Percentiles rank a stretch among this genome's conserved stretches.
Evolutionary conservation across 2,113 vertebrate species (phyloP).

Genomic region (Tautogolabrus adspersus): DNA sequence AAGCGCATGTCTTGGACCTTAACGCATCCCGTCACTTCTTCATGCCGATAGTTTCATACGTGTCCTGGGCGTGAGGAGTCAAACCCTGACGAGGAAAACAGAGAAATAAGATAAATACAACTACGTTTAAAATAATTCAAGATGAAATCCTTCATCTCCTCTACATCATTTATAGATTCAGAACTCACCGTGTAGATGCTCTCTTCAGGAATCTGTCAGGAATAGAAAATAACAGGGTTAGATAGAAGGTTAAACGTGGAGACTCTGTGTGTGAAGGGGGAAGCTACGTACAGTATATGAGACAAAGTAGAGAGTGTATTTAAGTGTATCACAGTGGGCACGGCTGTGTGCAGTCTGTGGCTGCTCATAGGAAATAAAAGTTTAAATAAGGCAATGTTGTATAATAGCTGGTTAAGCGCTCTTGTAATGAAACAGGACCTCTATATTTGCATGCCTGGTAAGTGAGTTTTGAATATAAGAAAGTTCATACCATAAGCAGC

Average conservation of each 20-base stretch:
- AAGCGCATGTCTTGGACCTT: background rate
- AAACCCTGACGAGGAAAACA: conserved; percentile 69
- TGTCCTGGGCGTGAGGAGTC: conserved; percentile 68
- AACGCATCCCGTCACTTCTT: conserved; percentile 53
- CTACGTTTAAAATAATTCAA: background rate
- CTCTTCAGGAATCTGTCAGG: conserved; percentile 50
- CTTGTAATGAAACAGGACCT: background rate
- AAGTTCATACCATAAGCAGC: background rate
- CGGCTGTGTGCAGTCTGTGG: background rate
- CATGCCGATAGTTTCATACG: conserved; percentile 79
- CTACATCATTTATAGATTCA: too few species aligned
- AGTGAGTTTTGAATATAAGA: background rate
- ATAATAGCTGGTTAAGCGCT: background rate
- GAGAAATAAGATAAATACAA: background rate
- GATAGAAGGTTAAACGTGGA: background rate
- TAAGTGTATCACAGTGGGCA: background rate
- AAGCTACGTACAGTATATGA: background rate
- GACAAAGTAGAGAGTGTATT: background rate
- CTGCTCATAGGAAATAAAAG: conserved; percentile 33
- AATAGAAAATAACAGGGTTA: background rate
- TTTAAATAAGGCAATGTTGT: background rate
- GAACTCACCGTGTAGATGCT: conserved; percentile 67
- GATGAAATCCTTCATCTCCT: background rate
- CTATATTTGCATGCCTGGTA: too few species aligned
- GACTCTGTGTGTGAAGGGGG: background rate